phyloP scores from a whole-genome alignment of 2,888 invertebrate species.

The Brenthis hecate region DNA sequence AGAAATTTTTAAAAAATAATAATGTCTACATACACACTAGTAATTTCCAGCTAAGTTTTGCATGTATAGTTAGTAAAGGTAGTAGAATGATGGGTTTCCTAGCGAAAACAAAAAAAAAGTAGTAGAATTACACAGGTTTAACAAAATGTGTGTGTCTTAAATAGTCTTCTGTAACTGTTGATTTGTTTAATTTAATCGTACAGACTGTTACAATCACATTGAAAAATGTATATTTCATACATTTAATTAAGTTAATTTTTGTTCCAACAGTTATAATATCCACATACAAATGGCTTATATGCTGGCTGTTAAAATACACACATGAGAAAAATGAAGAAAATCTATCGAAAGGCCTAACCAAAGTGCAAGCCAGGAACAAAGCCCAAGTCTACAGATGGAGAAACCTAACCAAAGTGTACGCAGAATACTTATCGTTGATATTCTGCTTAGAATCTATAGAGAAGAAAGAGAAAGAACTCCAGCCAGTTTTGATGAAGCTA shows the following conservation, averaged over 20 bases:
- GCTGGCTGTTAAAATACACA: conserved; percentile 88
- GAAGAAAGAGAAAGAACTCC: conserved; percentile 61
- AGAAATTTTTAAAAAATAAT: too few relatives aligned
- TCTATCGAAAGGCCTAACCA: conserved; percentile 81
- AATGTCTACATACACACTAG: too few relatives aligned
- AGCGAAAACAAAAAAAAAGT: too few relatives aligned
- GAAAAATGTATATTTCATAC: too few relatives aligned
- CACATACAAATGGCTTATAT: conserved; percentile 92
- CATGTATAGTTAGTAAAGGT: too few relatives aligned
- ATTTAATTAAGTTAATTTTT: not conserved
- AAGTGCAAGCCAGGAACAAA: conserved; percentile 89
- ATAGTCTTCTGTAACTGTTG: too few relatives aligned
- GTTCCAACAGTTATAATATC: conserved; percentile 84
- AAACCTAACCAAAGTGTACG: conserved; percentile 88
- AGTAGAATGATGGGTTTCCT: too few relatives aligned
- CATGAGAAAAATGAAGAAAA: conserved; percentile 82
- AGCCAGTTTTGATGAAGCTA: conserved; percentile 75
- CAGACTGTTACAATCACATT: too few relatives aligned
- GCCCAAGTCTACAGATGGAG: conserved; percentile 91
- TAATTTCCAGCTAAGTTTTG: too few relatives aligned
- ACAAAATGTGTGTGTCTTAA: too few relatives aligned
- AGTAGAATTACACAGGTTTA: too few relatives aligned
- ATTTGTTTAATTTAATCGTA: too few relatives aligned
- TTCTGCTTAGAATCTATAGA: conserved; percentile 77
- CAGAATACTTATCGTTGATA: conserved; percentile 85